These are phyloP conservation scores for Eumeta japonica DNA, from an alignment of 1,140 invertebrate species.

Conservation along the genomic window DNA sequence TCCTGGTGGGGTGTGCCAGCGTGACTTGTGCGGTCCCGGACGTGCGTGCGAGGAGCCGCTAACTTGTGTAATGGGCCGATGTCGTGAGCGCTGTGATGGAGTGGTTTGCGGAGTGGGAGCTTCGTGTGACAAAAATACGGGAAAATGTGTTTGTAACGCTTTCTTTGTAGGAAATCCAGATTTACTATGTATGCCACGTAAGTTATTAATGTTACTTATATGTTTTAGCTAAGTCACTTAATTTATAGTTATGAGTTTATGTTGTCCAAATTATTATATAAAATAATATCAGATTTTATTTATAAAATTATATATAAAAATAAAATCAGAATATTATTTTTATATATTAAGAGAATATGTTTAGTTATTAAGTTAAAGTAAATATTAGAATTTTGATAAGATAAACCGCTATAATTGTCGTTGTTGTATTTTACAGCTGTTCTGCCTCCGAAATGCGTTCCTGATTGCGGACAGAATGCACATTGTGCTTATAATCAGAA, in stretches of 20 bases:
- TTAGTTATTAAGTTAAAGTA: slow-evolving; percentile 2
- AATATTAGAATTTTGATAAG: too few relatives aligned
- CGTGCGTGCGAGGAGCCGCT: slow-evolving; percentile 75
- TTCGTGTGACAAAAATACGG: slow-evolving; percentile 74
- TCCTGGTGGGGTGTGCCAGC: slow-evolving; percentile 78
- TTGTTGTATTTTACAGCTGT: slow-evolving; percentile 72
- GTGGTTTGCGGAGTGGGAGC: slow-evolving; percentile 78
- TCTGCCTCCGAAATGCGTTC: slow-evolving; percentile 73
- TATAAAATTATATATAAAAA: too few relatives aligned
- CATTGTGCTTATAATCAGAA: slow-evolving; percentile 81
- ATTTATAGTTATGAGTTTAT: too few relatives aligned
- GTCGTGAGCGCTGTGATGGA: slow-evolving; percentile 81
- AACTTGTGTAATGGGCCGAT: slow-evolving; percentile 80
- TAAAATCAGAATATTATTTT: too few relatives aligned
- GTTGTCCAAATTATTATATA: too few relatives aligned
- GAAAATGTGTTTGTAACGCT: slow-evolving; percentile 82
- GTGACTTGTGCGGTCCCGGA: slow-evolving; percentile 75
- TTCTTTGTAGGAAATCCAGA: slow-evolving; percentile 88
- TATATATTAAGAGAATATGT: too few relatives aligned
- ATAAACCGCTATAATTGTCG: too few relatives aligned
- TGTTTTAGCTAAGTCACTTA: too few relatives aligned
- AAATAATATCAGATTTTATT: too few relatives aligned
- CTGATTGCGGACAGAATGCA: slow-evolving; percentile 77
- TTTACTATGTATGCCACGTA: slow-evolving; percentile 86
- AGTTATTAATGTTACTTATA: slow-evolving; percentile 46